These are phyloP conservation scores for Cotesia chilonis DNA, from an alignment of 1,140 invertebrate species.

Conservation along the genomic window DNA sequence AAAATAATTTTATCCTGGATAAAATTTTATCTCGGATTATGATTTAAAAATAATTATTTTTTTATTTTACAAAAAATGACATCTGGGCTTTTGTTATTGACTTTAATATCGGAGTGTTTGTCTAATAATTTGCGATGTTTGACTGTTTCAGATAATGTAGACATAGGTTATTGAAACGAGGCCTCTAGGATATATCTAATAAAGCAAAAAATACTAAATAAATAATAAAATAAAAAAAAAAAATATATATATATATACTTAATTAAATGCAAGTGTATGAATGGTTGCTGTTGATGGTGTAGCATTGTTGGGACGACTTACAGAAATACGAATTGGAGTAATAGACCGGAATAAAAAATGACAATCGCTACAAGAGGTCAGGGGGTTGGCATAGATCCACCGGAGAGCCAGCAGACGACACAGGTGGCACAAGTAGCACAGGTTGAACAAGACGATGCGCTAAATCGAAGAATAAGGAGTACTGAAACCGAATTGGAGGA, in stretches of 20 bases:
- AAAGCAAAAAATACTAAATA: too few relatives aligned
- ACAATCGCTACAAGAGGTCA: slow-evolving; percentile 73
- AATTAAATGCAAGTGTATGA: slow-evolving; percentile 61
- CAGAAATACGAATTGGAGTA: slow-evolving; percentile 12
- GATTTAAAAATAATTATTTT: too few relatives aligned
- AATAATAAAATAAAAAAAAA: too few relatives aligned
- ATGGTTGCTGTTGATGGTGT: slow-evolving; percentile 58
- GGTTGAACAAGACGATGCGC: slow-evolving; percentile 5
- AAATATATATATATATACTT: slow-evolving; percentile 37
- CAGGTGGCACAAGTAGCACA: slow-evolving; percentile 58
- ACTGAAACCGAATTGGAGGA: background rate
- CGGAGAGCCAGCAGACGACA: slow-evolving; percentile 68
- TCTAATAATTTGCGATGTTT: background rate
- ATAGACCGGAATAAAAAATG: slow-evolving; percentile 60
- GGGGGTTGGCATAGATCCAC: slow-evolving; percentile 68
- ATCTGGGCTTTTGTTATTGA: too few relatives aligned
- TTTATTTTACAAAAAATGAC: too few relatives aligned
- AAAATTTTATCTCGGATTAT: too few relatives aligned
- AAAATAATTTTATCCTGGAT: too few relatives aligned
- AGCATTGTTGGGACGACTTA: slow-evolving; percentile 52
- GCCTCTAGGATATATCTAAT: slow-evolving; percentile 56
- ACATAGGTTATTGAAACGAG: slow-evolving; percentile 62
- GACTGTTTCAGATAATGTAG: slow-evolving; percentile 65
- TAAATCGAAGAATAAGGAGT: background rate
- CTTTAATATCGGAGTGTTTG: too few relatives aligned